Conservation (phyloP, 2,113 vertebrate genomes). For the Nesoenas mayeri region DNA sequence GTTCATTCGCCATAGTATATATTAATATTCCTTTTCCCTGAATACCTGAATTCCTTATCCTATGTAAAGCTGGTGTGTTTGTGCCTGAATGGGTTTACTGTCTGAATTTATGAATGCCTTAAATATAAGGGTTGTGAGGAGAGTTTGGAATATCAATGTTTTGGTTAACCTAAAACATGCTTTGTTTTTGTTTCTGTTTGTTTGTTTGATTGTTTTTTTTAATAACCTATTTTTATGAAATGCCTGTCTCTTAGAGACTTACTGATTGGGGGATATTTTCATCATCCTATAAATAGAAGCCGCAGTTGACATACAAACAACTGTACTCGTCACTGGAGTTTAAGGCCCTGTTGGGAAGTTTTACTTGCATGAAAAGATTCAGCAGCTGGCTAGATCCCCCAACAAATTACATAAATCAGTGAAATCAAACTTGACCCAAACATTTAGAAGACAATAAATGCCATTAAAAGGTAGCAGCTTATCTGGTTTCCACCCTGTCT, state of each 20-base stretch:
- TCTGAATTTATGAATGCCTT: not conserved
- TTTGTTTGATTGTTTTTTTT: too few species aligned
- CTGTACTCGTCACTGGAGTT: not conserved
- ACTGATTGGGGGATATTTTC: slow-evolving; percentile 55
- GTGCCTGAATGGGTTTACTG: not conserved
- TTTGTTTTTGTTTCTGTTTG: not conserved
- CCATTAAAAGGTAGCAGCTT: not conserved
- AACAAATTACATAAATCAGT: not conserved
- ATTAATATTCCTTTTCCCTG: not conserved
- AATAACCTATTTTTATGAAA: slow-evolving; percentile 45
- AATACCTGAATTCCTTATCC: not conserved
- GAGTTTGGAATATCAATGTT: not conserved
- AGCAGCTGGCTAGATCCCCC: not conserved
- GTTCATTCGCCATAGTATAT: not conserved
- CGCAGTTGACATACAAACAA: slow-evolving; percentile 40
- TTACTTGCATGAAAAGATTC: not conserved
- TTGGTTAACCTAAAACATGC: slow-evolving; percentile 13
- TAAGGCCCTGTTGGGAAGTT: slow-evolving; percentile 22
- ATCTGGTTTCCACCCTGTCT: not conserved
- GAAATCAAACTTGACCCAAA: slow-evolving; percentile 1
- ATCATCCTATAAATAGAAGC: slow-evolving; percentile 36
- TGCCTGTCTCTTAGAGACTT: slow-evolving; percentile 3
- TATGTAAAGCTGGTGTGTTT: not conserved
- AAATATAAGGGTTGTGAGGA: not conserved
- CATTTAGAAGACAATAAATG: not conserved